Conservation (phyloP, 2,113 vertebrate genomes). For the Gadus chalcogrammus region DNA sequence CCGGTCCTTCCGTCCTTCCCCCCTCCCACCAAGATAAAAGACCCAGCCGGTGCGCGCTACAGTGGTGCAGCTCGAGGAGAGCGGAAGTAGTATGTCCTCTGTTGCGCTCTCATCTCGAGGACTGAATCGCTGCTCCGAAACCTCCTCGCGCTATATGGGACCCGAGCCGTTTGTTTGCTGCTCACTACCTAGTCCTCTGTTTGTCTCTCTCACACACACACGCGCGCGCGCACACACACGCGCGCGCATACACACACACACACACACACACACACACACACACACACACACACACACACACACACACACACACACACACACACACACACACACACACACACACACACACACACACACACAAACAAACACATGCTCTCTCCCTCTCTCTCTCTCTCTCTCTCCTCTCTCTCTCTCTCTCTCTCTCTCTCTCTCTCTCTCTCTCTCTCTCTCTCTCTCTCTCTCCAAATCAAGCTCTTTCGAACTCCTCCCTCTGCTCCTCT, state of each 20-base stretch:
- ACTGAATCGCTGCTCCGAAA: conserved; percentile 44
- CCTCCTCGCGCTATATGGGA: conserved; percentile 53
- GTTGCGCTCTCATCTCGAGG: conserved; percentile 59
- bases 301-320: too few species aligned
- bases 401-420: too few species aligned
- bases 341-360: too few species aligned
- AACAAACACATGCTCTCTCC: too few species aligned
- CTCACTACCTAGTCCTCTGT: conserved; percentile 41
- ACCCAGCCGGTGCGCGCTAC: conserved; percentile 26
- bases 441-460: too few species aligned
- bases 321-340: too few species aligned
- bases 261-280: too few species aligned
- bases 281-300: too few species aligned
- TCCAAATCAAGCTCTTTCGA: background rate
- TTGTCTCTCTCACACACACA: conserved; percentile 58
- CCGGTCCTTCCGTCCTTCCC: background rate
- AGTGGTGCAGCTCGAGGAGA: conserved; percentile 37
- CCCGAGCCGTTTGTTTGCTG: conserved; percentile 43
- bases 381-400: too few species aligned
- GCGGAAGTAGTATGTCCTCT: conserved; percentile 56
- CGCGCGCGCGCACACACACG: background rate
- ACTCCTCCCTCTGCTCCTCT: conserved; percentile 23
- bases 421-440: too few species aligned
- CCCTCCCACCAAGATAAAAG: conserved; percentile 33
- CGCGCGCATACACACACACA: too few species aligned